Base-by-base conservation (phyloP, 2,888 invertebrate species). In the Scaptomyza reducta region DNA sequence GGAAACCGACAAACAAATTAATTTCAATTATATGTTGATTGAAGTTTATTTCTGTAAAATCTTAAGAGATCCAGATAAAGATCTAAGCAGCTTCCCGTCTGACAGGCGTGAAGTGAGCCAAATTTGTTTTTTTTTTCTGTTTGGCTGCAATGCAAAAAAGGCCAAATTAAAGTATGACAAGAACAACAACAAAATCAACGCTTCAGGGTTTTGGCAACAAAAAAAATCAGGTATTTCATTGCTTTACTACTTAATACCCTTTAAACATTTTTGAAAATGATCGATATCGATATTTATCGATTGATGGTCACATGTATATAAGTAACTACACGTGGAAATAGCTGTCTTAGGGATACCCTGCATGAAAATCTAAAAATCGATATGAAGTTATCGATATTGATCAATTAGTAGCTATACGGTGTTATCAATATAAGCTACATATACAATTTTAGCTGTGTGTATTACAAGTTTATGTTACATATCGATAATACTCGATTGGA, bases 91-190 rank as follows among this genome's bases (percentile, higher is more conserved):
- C 51, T 60, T 46, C 41, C 50, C 56, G 41, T 46, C 31, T 74
- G 83, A 86, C 79, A 84, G 67, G 62, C 85, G 79, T 78, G 85
- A 85, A 72, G 75, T 75, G 77, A 65, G 73, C 42, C 61, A 65
- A 70, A 14, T 16, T 40, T 40, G 9, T 40, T 40, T 33, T 10
- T n/a, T 38, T 38, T 14, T 38, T 9, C 31, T 42, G 53, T 63
- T 67, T 50, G 45, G 35, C 66, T 45, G 69, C 47, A 41, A 25
- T 33, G 45, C 58, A 35, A 54, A 42, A 46, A 55, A 49, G 33
- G 29, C 40, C 55, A 54, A 62, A 41, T 59, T 51, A 59, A 66
- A 64, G 29, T 47, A 59, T 50, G 38, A 54, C 46, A 46, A 18
- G 18, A n/a, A 33, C 9, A 47, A 33, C 31, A 14, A 42, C 11